Evolutionary conservation across 2,113 vertebrate species (phyloP), one percentile per base, ranked within the genome.

Genomic region (Xyliphius kryptos): DNA sequence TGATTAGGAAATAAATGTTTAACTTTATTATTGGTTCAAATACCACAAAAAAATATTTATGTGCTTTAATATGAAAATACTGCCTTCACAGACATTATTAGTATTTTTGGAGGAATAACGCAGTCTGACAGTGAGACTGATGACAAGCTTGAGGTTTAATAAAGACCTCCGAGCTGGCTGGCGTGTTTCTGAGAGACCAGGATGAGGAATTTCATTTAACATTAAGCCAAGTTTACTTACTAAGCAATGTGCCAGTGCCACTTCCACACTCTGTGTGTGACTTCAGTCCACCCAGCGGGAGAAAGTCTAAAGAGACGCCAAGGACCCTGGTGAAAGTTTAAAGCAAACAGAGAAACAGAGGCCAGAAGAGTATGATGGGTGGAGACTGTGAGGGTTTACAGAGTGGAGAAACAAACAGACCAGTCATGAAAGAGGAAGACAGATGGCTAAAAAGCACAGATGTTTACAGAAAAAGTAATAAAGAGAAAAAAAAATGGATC

Each of bases 381-480:
- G 40, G 40, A 41, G 10, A 41, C 26, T 1, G 26, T 32, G 26
- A 32, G 26, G 13, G 40, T 9, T 41, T 41, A 41, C 13, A 41
- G 13, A 41, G 9, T 41, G 10, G 6, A 14, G 40, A 41, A 41
- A 14, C 9, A 41, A 41, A 41, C 10, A 32, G 26, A 32, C 4
- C 26, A 6, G 26, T 3, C 26, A 32, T 32, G 26, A 32, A 32
- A 6, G 26, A 32, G 26, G 26, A 32, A 32, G 26, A 32, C 26
- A 6, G 26, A 32, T 32, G 26, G 26, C 4, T 32, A 32, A 32
- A 32, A 32, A 32, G 26, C 4, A 46, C 43, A 46, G 43, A 46
- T 46, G 43, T 46, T 46, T 46, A 46, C 43, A n/a, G 43, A 46
- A 46, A 14, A 46, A 46, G 13, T 46, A 46, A 46, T 46, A 15